A percentile compares a stretch with the other conserved stretches of the same genome.
These are phyloP conservation scores for Drosophila simulans DNA, from an alignment of 1,140 invertebrate species.

Conservation along the genomic window DNA sequence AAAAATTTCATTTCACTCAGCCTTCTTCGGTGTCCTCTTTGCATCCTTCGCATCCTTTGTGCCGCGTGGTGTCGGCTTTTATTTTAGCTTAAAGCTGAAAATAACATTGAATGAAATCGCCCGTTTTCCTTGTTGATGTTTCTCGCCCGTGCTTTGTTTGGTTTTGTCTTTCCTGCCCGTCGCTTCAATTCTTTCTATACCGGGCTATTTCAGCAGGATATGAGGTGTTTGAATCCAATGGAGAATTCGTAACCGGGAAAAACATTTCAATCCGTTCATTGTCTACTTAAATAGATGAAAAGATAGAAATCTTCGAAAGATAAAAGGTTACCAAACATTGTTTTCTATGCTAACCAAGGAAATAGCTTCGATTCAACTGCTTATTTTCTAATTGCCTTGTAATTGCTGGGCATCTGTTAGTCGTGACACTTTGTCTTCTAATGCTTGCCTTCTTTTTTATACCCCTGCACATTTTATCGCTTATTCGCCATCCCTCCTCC, in stretches of 20 bases:
- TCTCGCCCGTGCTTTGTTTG: constrained; percentile 38
- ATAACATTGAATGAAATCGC: constrained; percentile 77
- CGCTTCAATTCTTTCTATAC: constrained; percentile 25
- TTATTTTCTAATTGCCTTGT: not conserved
- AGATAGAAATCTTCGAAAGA: too few species aligned
- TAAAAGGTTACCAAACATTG: too few species aligned
- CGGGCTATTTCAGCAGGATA: not conserved
- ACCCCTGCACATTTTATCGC: constrained; percentile 72
- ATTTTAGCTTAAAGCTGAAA: constrained; percentile 75
- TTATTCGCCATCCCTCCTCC: constrained; percentile 64
- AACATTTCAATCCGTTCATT: too few species aligned
- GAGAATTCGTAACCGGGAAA: not conserved
- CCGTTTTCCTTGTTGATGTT: constrained; percentile 61
- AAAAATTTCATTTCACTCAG: constrained; percentile 71
- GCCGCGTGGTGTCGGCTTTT: constrained; percentile 56
- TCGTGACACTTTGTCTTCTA: constrained; percentile 2
- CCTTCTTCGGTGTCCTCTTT: constrained; percentile 1
- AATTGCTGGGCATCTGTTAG: not conserved
- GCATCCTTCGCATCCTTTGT: constrained; percentile 23
- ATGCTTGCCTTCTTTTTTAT: constrained; percentile 15
- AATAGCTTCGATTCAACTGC: not conserved
- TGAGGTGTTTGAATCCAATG: not conserved
- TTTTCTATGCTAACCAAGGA: too few species aligned
- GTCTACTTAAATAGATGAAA: too few species aligned
- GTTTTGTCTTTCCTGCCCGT: constrained; percentile 33